Percentiles rank a stretch among this genome's conserved stretches.
Evolutionary conservation across 2,888 invertebrate genomes (phyloP).

Genomic region (Athalia cordata): DNA sequence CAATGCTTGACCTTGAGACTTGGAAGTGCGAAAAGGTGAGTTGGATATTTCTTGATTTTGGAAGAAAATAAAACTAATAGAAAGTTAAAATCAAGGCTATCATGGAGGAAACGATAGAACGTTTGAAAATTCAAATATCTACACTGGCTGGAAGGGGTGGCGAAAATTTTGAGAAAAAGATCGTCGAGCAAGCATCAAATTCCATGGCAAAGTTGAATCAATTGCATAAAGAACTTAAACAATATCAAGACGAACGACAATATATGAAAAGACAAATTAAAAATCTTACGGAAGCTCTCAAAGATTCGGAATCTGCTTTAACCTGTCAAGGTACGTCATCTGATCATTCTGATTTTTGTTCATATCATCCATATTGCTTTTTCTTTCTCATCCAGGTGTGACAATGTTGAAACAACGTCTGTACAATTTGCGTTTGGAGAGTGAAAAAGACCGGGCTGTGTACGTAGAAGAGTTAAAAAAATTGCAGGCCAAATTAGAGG

Average conservation of each 20-base stretch:
- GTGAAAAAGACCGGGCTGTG: slow-evolving; percentile 46
- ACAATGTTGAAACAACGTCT: slow-evolving; percentile 46
- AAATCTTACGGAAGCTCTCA: slow-evolving; percentile 50
- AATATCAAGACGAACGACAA: slow-evolving; percentile 55
- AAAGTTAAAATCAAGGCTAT: slow-evolving; percentile 5
- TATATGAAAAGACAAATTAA: slow-evolving; percentile 49
- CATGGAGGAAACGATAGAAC: slow-evolving; percentile 40
- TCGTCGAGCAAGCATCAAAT: slow-evolving; percentile 32
- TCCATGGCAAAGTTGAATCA: slow-evolving; percentile 51
- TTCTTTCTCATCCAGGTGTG: background rate
- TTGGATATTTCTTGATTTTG: no score
- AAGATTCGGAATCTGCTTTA: slow-evolving; percentile 49
- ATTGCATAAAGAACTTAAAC: slow-evolving; percentile 54
- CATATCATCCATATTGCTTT: background rate
- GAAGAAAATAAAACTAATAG: background rate
- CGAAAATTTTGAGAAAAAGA: slow-evolving; percentile 34
- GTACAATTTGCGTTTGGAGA: slow-evolving; percentile 47
- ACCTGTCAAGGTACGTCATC: slow-evolving; percentile 51
- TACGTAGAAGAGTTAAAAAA: slow-evolving; percentile 44
- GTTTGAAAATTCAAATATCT: slow-evolving; percentile 33
- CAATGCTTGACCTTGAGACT: slow-evolving; percentile 35
- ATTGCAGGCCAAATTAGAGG: slow-evolving; percentile 47
- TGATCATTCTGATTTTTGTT: background rate
- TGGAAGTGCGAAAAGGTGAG: slow-evolving; percentile 44
- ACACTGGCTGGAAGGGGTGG: slow-evolving; percentile 29